Conservation (phyloP, 2,888 invertebrate species). For the Odontocolon sp. region DNA sequence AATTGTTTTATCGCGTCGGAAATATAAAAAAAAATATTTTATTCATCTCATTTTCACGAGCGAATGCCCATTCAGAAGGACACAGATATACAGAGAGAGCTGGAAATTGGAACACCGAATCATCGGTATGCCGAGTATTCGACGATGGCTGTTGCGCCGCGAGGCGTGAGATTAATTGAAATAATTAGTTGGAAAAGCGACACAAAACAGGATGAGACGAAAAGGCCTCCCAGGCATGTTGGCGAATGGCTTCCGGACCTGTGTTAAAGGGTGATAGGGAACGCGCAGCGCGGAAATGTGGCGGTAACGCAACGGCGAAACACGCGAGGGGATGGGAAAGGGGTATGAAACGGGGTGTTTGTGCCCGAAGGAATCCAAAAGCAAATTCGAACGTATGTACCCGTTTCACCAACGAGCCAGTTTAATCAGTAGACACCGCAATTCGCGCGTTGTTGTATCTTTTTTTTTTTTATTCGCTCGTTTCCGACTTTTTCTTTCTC, state of each 20-base stretch:
- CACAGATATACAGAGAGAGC: slow-evolving; percentile 12
- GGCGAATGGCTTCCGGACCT: slow-evolving; percentile 1
- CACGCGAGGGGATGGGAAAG: background rate
- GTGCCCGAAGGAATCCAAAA: slow-evolving; percentile 50
- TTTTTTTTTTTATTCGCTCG: slow-evolving; percentile 37
- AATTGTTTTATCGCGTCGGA: too few relatives aligned
- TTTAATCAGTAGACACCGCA: slow-evolving; percentile 59
- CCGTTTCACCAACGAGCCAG: slow-evolving; percentile 39
- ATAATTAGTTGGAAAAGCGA: slow-evolving; percentile 56
- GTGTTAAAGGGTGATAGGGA: slow-evolving; percentile 8
- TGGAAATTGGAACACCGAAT: slow-evolving; percentile 43
- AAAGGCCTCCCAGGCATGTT: background rate
- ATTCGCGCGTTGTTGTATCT: slow-evolving; percentile 48
- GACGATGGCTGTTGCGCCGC: slow-evolving; percentile 10
- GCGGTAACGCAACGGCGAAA: slow-evolving; percentile 2
- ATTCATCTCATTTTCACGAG: slow-evolving; percentile 1
- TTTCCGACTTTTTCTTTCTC: slow-evolving; percentile 1
- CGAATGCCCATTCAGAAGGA: background rate
- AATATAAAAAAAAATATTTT: background rate
- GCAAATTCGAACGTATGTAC: slow-evolving; percentile 51
- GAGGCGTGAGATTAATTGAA: slow-evolving; percentile 54
- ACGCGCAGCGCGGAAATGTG: background rate
- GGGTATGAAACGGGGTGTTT: slow-evolving; percentile 38
- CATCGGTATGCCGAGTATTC: slow-evolving; percentile 33
- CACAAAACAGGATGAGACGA: background rate